A percentile compares a stretch with the other conserved stretches of the same genome.
phyloP scores from a whole-genome alignment of 2,888 invertebrate genomes.

The Chymomyza caudatula region DNA sequence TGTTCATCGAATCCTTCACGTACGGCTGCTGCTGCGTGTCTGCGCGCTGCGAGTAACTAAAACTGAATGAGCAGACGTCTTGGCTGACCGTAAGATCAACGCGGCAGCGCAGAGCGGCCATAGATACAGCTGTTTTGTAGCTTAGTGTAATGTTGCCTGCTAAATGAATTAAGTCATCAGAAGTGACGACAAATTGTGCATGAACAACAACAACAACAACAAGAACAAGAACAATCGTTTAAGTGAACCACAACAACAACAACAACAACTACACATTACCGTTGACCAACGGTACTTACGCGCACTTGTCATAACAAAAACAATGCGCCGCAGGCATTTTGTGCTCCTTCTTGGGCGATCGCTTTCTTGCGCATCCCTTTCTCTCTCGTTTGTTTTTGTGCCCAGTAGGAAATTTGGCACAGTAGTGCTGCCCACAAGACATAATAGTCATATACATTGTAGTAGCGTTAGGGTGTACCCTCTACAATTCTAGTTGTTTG shows the following conservation, averaged over 20 bases:
- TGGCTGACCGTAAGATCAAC: not conserved
- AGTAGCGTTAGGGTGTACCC: too few relatives aligned
- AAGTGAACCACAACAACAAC: conserved; percentile 6
- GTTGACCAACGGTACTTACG: conserved; percentile 32
- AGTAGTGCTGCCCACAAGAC: too few relatives aligned
- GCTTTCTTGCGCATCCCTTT: not conserved
- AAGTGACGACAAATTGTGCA: conserved; percentile 77
- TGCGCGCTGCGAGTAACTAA: conserved; percentile 5
- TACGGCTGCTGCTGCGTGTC: not conserved
- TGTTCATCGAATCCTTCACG: not conserved
- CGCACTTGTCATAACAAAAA: conserved; percentile 61
- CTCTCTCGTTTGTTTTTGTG: not conserved
- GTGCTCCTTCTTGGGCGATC: not conserved
- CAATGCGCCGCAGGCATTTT: not conserved
- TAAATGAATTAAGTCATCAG: conserved; percentile 78
- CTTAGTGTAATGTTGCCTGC: conserved; percentile 53
- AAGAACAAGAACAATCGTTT: conserved; percentile 22
- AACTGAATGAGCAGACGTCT: conserved; percentile 23
- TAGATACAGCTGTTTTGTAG: conserved; percentile 9
- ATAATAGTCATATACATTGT: too few relatives aligned
- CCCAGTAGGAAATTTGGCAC: too few relatives aligned
- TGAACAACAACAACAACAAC: conserved; percentile 45
- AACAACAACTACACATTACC: conserved; percentile 4
- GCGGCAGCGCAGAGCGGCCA: conserved; percentile 10
- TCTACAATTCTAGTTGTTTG: too few relatives aligned